A percentile compares a stretch with the other conserved stretches of the same genome.
These are phyloP conservation scores for Ceryle rudis DNA, from an alignment of 2,797 vertebrate genomes.

Conservation along the genomic window DNA sequence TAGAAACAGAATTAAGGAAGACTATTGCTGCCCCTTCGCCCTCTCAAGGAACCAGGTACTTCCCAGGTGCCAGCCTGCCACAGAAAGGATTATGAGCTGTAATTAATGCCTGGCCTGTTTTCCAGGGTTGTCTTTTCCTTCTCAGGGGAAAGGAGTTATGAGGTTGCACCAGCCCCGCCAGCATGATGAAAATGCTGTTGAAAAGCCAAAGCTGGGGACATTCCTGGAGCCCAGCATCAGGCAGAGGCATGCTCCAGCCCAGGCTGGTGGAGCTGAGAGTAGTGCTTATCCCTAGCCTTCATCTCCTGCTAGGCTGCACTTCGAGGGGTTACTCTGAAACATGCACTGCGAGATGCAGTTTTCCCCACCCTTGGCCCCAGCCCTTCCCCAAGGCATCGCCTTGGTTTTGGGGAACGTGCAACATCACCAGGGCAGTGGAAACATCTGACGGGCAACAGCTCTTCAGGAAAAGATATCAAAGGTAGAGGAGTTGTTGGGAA, in stretches of 20 bases:
- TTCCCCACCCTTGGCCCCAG: background rate
- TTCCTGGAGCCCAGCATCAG: background rate
- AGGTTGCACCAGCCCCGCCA: background rate
- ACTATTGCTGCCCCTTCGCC: background rate
- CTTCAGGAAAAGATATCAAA: background rate
- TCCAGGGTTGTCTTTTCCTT: background rate
- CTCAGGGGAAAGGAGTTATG: background rate
- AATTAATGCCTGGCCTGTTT: background rate
- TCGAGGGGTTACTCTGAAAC: background rate
- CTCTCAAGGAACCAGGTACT: background rate
- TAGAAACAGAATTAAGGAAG: background rate
- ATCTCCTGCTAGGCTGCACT: background rate
- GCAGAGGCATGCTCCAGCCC: background rate
- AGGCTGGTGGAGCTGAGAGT: background rate
- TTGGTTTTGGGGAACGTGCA: background rate
- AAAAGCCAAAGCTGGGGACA: background rate
- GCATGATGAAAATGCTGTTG: accelerated
- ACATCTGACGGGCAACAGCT: background rate
- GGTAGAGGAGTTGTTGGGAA: background rate
- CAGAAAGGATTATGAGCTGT: background rate
- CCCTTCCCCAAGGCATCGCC: background rate
- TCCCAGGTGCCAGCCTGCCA: background rate
- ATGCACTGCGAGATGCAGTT: accelerated
- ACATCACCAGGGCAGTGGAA: background rate
- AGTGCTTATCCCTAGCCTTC: background rate